Base-by-base conservation (phyloP, 2,888 invertebrate species). In the Macaria notata region DNA sequence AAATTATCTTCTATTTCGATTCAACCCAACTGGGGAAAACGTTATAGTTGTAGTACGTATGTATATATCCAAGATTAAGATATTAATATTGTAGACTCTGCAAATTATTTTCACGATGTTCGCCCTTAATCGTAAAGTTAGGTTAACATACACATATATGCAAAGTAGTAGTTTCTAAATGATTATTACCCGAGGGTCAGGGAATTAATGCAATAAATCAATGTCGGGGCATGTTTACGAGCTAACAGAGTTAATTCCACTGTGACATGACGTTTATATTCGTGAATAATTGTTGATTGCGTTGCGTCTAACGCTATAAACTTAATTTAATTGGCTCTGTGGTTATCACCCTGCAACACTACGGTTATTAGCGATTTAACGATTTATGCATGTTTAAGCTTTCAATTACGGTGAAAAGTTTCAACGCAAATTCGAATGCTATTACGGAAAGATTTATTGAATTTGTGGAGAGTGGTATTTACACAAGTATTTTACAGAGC, bases 191-290 rank as follows among this genome's bases (percentile, higher is more conserved):
- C 66, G 75, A 78, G 62, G 57, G 79, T 82, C 77, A 76, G 69
- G 83, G 83, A 85, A 88, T 88, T 88, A 89, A 88, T 83, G 76
- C 77, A 72, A 88, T 88, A 85, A 88, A 89, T 89, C 87, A 88
- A 84, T 83, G 88, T 86, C 86, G 80, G 79, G 83, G 82, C 84
- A 86, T 89, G 88, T 90, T 88, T 89, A 89, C 88, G 88, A 87
- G 88, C 87, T 88, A 88, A 88, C 88, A 86, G 87, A 88, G 88
- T 90, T 88, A 88, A 88, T 88, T 84, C 86, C 86, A 78, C 71
- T 79, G 79, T 84, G 87, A 88, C 88, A 84, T 88, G 88, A 88
- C 88, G 88, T 83, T 88, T 88, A 88, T 88, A 87, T 86, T 86
- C 84, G 80, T 89, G 88, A 88, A 84, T 87, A 88, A 88, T 88